Evolutionary conservation across 2,888 invertebrate species (phyloP).

Genomic region (Aphelenchoides bicaudatus): DNA sequence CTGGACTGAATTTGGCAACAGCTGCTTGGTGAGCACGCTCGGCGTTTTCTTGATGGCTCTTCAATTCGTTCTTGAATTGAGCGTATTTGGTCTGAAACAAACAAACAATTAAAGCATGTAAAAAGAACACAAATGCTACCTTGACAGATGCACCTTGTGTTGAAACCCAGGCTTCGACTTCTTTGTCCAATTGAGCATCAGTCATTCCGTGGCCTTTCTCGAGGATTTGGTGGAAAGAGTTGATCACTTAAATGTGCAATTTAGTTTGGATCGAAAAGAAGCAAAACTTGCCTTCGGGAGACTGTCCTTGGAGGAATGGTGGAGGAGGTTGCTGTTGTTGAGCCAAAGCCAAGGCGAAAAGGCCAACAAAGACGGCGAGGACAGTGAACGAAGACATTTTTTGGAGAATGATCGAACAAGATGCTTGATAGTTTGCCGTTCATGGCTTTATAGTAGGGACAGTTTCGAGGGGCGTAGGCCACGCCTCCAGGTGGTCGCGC

Average conservation of each 20-base stretch:
- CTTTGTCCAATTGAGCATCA: conserved; percentile 46
- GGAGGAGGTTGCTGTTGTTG: conserved; percentile 40
- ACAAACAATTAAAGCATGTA: neutral
- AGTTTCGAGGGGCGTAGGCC: too few relatives aligned
- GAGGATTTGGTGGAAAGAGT: conserved; percentile 43
- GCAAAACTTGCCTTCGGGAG: too few relatives aligned
- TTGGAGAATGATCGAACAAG: too few relatives aligned
- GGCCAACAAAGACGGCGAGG: conserved; percentile 35
- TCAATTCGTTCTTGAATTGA: conserved; percentile 45
- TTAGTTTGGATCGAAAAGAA: too few relatives aligned
- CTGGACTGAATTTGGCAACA: conserved; percentile 47
- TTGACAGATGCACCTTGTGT: conserved; percentile 33
- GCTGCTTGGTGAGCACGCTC: conserved; percentile 49
- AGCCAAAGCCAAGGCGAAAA: conserved; percentile 37
- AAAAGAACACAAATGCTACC: conserved; percentile 25
- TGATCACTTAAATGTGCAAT: too few relatives aligned
- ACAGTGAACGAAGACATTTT: conserved; percentile 33
- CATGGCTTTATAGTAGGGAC: too few relatives aligned
- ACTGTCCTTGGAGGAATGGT: conserved; percentile 48
- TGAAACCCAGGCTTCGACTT: conserved; percentile 45
- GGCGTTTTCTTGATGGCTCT: conserved; percentile 40
- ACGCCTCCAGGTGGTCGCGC: too few relatives aligned
- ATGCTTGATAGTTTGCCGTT: too few relatives aligned
- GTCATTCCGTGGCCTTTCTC: conserved; percentile 37
- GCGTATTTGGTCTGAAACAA: conserved; percentile 43